phyloP scores from a whole-genome alignment of 1,140 invertebrate species.

The Cepaea nemoralis region DNA sequence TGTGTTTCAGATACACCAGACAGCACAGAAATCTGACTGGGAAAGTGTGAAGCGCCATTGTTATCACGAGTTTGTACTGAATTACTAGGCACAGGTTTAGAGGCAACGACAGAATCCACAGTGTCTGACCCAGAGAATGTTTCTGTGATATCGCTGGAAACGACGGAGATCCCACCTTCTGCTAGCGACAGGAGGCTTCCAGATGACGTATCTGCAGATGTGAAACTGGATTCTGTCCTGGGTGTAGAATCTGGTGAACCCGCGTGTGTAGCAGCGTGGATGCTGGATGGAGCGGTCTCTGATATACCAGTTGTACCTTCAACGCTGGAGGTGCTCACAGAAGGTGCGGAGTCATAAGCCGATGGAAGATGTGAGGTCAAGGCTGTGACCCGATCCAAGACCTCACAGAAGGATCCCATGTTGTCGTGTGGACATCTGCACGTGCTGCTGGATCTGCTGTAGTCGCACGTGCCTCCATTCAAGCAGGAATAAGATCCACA shows the following conservation, averaged over 20 bases:
- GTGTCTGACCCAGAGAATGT: neutral
- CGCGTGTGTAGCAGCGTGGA: neutral
- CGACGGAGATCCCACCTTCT: neutral
- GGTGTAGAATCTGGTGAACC: neutral
- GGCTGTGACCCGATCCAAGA: neutral
- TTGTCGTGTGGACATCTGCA: constrained; percentile 8
- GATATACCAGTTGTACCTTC: neutral
- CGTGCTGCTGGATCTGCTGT: too few species aligned
- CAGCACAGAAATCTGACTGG: neutral
- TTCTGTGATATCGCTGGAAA: neutral
- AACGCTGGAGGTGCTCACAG: neutral
- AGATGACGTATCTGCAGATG: neutral
- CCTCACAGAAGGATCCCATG: constrained; percentile 24
- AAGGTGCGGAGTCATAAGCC: neutral
- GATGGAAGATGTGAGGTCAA: neutral
- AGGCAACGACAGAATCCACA: neutral
- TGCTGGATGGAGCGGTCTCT: neutral
- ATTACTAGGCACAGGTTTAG: neutral
- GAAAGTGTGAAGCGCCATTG: neutral
- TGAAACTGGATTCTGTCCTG: neutral
- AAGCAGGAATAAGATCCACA: constrained; percentile 8
- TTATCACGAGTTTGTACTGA: neutral
- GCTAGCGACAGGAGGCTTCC: neutral
- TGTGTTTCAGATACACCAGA: neutral
- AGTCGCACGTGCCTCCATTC: constrained; percentile 3